Evolutionary conservation across 2,888 invertebrate species (phyloP).

Genomic region (Macrosoma leucophasiata): DNA sequence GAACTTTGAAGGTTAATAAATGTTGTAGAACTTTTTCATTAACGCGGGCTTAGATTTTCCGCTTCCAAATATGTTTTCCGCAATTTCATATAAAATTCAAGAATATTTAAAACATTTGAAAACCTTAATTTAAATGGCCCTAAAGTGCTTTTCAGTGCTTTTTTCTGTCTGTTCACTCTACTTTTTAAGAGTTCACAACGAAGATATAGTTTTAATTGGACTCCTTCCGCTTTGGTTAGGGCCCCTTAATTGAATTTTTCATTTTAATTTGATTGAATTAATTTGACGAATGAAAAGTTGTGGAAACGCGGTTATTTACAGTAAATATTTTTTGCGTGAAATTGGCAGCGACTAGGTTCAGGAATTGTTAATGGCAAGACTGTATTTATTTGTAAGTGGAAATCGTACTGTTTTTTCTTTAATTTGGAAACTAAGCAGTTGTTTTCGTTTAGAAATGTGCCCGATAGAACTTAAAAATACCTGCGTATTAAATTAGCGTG

Average conservation of each 20-base stretch:
- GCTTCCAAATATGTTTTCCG: constrained; percentile 21
- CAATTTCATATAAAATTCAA: constrained; percentile 35
- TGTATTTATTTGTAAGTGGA: too few relatives aligned
- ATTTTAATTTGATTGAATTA: constrained; percentile 42
- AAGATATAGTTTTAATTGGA: constrained; percentile 66
- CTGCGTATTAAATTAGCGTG: too few relatives aligned
- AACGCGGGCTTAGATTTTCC: constrained; percentile 26
- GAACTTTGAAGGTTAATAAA: constrained; percentile 19
- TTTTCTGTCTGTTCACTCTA: constrained; percentile 44
- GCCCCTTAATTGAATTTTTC: constrained; percentile 53
- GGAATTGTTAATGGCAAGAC: too few relatives aligned
- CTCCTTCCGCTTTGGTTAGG: constrained; percentile 51
- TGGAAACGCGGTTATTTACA: too few relatives aligned
- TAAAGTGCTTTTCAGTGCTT: constrained; percentile 49
- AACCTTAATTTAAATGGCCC: constrained; percentile 45
- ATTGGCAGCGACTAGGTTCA: constrained; percentile 32
- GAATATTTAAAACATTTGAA: constrained; percentile 38
- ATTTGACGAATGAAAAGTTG: constrained; percentile 33
- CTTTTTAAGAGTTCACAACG: constrained; percentile 40
- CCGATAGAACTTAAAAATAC: too few relatives aligned
- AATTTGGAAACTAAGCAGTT: too few relatives aligned
- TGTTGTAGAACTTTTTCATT: constrained; percentile 28
- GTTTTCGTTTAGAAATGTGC: too few relatives aligned
- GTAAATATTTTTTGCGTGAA: too few relatives aligned
- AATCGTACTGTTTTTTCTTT: too few relatives aligned